These are phyloP conservation scores for Girardia tigrina DNA, from an alignment of 2,888 invertebrate species.

Conservation along the genomic window DNA sequence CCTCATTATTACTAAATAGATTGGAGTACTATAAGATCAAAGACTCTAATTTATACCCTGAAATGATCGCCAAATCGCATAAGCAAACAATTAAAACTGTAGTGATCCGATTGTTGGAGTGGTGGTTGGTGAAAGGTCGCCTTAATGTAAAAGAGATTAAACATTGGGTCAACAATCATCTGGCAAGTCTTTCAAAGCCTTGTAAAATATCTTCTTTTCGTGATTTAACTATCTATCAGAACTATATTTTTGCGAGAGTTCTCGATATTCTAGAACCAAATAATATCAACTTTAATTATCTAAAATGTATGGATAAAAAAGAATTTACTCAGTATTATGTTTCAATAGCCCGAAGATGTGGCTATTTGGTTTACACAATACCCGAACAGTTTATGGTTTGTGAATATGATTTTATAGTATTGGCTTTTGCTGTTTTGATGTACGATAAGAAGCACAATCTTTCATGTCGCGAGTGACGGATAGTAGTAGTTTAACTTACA, in stretches of 20 bases:
- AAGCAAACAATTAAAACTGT: neutral
- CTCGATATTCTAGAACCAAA: conserved; percentile 10
- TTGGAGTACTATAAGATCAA: neutral
- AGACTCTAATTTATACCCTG: neutral
- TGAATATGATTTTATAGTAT: conserved; percentile 10
- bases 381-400: conserved; percentile 2
- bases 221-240: neutral
- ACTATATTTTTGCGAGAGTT: neutral
- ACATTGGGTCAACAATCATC: neutral
- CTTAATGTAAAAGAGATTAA: neutral
- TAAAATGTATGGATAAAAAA: conserved; percentile 3
- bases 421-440: neutral
- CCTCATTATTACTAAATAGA: neutral
- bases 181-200: neutral
- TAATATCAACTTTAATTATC: conserved; percentile 2
- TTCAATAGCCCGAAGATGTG: conserved; percentile 2
- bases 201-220: neutral
- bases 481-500: too few relatives aligned
- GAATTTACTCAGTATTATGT: conserved; percentile 5
- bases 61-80: neutral
- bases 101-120: neutral
- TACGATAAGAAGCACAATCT: conserved; percentile 4
- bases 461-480: too few relatives aligned
- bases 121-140: neutral
- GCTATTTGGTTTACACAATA: neutral